A percentile compares a stretch with the other conserved stretches of the same genome.
Conservation (phyloP, 2,113 vertebrate genomes). For the Oryzias javanicus region DNA sequence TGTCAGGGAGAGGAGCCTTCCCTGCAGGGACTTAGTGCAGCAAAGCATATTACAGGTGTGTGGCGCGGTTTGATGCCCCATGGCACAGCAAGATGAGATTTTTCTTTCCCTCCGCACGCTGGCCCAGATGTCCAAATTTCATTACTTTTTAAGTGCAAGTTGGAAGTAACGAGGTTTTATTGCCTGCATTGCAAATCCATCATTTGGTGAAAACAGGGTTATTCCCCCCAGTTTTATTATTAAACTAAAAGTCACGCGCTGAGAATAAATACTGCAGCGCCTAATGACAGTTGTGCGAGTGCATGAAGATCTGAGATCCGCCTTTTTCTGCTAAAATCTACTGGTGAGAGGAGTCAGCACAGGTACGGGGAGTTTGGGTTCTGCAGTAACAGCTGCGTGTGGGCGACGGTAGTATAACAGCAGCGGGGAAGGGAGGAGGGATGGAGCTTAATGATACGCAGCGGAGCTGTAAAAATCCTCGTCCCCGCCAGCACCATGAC, state of each 20-base stretch:
- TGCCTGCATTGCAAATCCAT: conserved; percentile 43
- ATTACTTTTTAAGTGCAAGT: conserved; percentile 51
- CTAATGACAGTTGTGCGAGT: too few species aligned
- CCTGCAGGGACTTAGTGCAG: conserved; percentile 15
- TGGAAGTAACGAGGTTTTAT: conserved; percentile 53
- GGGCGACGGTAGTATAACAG: conserved; percentile 27
- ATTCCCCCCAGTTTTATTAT: conserved; percentile 27
- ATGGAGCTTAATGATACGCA: conserved; percentile 44
- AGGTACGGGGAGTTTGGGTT: conserved; percentile 42
- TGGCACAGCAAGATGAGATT: conserved; percentile 51
- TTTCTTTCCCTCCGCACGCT: conserved; percentile 17
- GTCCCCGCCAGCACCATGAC: conserved; percentile 25
- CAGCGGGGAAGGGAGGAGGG: conserved; percentile 1
- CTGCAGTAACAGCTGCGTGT: conserved; percentile 28
- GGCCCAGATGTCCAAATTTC: conserved; percentile 31
- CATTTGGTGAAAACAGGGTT: conserved; percentile 34
- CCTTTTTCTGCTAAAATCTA: conserved; percentile 22
- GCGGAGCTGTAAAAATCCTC: conserved; percentile 43
- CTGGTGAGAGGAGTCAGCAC: background rate
- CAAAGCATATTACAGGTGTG: conserved; percentile 46
- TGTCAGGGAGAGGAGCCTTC: conserved; percentile 22
- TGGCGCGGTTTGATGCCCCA: conserved; percentile 26
- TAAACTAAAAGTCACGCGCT: conserved; percentile 16
- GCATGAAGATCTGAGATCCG: conserved; percentile 1
- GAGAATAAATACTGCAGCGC: conserved; percentile 3